A percentile compares a stretch with the other conserved stretches of the same genome.
phyloP scores from a whole-genome alignment of 2,888 invertebrate genomes.

The Clivina fossor region DNA sequence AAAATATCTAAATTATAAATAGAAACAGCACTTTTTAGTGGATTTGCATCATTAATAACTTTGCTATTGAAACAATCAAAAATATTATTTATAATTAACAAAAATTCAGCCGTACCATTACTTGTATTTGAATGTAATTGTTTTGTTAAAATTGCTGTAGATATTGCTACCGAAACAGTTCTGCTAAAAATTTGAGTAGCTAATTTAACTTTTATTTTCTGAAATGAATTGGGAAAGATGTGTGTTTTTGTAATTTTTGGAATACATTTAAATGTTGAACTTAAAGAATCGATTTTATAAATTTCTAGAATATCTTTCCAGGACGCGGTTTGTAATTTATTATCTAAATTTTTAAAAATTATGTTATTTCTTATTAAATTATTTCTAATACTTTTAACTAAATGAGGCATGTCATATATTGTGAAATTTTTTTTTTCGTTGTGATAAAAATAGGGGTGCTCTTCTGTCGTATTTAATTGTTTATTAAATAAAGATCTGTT shows the following conservation, averaged over 20 bases:
- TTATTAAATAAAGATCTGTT: slow-evolving; percentile 13
- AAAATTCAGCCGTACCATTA: slow-evolving; percentile 9
- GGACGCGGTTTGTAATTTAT: neutral
- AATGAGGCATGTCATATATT: slow-evolving; percentile 16
- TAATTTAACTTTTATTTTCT: slow-evolving; percentile 13
- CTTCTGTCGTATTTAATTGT: slow-evolving; percentile 2
- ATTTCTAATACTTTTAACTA: slow-evolving; percentile 11
- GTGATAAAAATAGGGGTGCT: slow-evolving; percentile 11
- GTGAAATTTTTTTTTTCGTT: slow-evolving; percentile 7
- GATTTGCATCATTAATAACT: slow-evolving; percentile 6
- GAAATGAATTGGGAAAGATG: slow-evolving; percentile 13
- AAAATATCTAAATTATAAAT: neutral
- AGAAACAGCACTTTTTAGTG: neutral
- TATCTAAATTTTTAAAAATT: neutral
- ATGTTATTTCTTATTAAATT: slow-evolving; percentile 11
- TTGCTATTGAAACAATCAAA: slow-evolving; percentile 13
- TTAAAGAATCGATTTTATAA: slow-evolving; percentile 9
- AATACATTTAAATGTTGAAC: slow-evolving; percentile 10
- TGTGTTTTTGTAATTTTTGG: slow-evolving; percentile 5
- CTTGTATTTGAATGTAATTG: slow-evolving; percentile 8
- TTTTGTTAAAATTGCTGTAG: slow-evolving; percentile 10
- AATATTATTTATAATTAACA: slow-evolving; percentile 6
- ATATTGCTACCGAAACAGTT: slow-evolving; percentile 5
- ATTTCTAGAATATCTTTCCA: slow-evolving; percentile 14
- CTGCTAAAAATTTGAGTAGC: slow-evolving; percentile 13